Conservation (phyloP, 2,113 vertebrate species). For the Cisticola juncidis region DNA sequence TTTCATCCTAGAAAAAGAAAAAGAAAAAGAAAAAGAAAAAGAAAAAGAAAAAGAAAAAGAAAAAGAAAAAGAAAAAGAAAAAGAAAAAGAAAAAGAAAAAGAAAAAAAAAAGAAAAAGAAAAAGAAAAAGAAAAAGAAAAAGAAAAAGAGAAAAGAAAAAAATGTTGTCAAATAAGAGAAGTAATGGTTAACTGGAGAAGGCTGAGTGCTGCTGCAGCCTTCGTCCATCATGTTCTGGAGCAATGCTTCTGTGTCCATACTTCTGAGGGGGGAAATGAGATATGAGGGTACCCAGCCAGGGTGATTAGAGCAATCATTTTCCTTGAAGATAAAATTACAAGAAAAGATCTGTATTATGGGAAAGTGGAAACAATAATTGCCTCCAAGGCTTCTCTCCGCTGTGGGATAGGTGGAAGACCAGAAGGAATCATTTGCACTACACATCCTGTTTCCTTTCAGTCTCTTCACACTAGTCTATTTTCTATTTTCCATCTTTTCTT, state of each 20-base stretch:
- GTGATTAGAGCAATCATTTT: not conserved
- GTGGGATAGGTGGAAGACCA: not conserved
- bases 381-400: not conserved
- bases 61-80: not conserved
- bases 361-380: not conserved
- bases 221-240: fast-evolving
- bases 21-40: not conserved
- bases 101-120: not conserved
- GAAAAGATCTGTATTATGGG: not conserved
- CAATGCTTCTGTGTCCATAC: not conserved
- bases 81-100: not conserved
- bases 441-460: not conserved
- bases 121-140: not conserved
- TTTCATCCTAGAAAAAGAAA: not conserved
- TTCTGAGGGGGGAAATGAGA: not conserved
- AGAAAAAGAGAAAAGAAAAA: not conserved
- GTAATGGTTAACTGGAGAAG: not conserved
- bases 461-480: not conserved
- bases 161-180: not conserved
- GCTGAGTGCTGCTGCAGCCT: not conserved
- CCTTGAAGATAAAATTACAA: not conserved
- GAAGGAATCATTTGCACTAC: not conserved
- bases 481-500: not conserved
- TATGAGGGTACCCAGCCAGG: not conserved
- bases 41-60: fast-evolving